Evolutionary conservation across 2,113 vertebrate species (phyloP), one percentile per base, ranked within the genome.

Genomic region (Tyto alba): DNA sequence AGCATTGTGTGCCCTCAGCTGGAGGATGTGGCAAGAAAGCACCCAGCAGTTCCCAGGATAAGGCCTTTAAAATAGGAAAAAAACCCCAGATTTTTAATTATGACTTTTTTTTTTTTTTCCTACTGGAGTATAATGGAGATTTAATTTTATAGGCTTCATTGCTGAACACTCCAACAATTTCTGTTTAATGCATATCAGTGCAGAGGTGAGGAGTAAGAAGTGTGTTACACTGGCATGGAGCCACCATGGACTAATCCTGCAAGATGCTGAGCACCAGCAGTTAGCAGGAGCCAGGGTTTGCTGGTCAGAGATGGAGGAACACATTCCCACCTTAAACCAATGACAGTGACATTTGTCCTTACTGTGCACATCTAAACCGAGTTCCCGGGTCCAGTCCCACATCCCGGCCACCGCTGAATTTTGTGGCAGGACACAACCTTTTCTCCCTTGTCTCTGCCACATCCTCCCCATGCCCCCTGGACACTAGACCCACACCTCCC

Each of bases 401-500:
- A 26, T 15, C 21, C 9, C 40, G 43, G 50, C 13, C 16, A 16
- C 19, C 2, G 6, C 4, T 25, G n/a, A 75, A 29, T 71, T 53
- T 48, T 66, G 26, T 75, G 56, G 8, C 23, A 20, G 50, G 34
- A 48, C 30, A 29, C 57, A 53, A 9, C 6, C 9, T 90, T 52
- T 19, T 38, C 17, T 59, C 57, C 68, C 32, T 66, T 3, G 0
- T 41, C 19, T 47, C 56, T 36, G 29, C 62, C n/a, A 36, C 1
- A 0, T 48, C 14, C 8, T 67, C 27, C n/a, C 41, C 1, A 0
- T n/a, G 63, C n/a, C 9, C 15, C 29, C 29, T 11, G 36, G 41
- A 43, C 17, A 40, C 29, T 34, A 68, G 73, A 19, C 3, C 30
- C 8, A 21, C 13, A 10, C 26, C 18, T 47, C 16, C 32, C 6